Evolutionary conservation across 1,140 invertebrate genomes (phyloP).

Genomic region (Drosophila mojavensis): DNA sequence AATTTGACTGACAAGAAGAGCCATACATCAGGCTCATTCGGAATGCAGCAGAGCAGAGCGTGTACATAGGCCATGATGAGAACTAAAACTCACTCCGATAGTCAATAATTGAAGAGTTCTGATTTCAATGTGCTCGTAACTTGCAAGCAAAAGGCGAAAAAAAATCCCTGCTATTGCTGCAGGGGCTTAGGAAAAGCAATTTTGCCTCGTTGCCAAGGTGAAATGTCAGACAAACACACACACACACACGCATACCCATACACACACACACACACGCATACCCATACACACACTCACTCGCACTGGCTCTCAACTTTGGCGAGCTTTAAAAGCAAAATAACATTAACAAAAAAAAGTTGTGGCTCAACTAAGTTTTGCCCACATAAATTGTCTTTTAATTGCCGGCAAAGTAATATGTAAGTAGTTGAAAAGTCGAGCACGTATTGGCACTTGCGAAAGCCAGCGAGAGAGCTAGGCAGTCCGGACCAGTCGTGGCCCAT

Average conservation of each 20-base stretch:
- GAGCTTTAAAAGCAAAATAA: constrained; percentile 22
- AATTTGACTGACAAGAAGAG: neutral
- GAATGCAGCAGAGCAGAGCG: constrained; percentile 43
- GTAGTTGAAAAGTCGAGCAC: constrained; percentile 21
- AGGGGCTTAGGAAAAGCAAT: constrained; percentile 11
- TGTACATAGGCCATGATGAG: constrained; percentile 37
- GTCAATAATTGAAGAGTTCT: constrained; percentile 54
- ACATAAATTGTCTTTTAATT: constrained; percentile 75
- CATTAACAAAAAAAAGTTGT: constrained; percentile 34
- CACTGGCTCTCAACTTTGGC: neutral
- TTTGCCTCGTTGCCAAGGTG: neutral
- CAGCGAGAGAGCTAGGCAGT: too few relatives aligned
- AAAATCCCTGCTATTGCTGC: constrained; percentile 39
- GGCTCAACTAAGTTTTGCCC: constrained; percentile 56
- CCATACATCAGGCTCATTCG: constrained; percentile 44
- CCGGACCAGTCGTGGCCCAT: too few relatives aligned
- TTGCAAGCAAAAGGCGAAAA: constrained; percentile 16
- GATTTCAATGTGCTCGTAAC: constrained; percentile 37
- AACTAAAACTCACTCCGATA: neutral
- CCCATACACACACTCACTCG: neutral
- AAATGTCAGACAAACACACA: too few relatives aligned
- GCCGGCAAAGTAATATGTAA: constrained; percentile 28
- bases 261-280: neutral
- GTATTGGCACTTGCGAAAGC: constrained; percentile 36
- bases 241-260: neutral